Conservation (phyloP, 2,113 vertebrate species). For the Mionectes macconnelli region DNA sequence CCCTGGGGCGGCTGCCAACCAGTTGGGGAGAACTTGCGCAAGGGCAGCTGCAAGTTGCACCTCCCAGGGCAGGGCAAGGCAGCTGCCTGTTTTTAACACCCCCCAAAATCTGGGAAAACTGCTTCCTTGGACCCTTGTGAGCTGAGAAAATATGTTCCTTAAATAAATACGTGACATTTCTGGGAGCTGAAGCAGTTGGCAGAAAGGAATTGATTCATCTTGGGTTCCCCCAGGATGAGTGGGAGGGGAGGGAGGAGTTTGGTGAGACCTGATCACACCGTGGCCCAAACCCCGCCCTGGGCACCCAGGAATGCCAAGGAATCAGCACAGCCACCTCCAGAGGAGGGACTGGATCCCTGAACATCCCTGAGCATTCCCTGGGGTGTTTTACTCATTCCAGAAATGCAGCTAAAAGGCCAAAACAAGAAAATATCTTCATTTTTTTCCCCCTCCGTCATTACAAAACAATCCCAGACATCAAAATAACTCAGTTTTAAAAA, state of each 20-base stretch:
- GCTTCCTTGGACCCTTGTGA: neutral
- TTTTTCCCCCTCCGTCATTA: neutral
- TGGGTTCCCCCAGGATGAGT: neutral
- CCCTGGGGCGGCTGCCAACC: neutral
- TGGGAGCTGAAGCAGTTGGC: neutral
- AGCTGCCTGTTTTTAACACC: neutral
- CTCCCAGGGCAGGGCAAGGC: neutral
- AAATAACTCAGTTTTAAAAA: neutral
- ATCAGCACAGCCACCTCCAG: neutral
- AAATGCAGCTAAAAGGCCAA: neutral
- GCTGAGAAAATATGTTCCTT: neutral
- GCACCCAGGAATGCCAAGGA: neutral
- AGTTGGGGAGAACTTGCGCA: neutral
- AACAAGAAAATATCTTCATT: neutral
- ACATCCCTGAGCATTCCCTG: neutral
- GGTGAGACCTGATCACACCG: neutral
- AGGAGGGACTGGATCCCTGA: neutral
- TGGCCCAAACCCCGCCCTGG: rapidly evolving
- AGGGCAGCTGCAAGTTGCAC: neutral
- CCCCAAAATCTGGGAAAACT: neutral
- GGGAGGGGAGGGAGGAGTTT: neutral
- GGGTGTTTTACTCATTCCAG: rapidly evolving
- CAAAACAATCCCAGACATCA: neutral
- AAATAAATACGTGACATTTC: neutral
- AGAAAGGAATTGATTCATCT: neutral